These are phyloP conservation scores for Phalanger gymnotis DNA, from an alignment of 2,797 vertebrate species.

Conservation along the genomic window DNA sequence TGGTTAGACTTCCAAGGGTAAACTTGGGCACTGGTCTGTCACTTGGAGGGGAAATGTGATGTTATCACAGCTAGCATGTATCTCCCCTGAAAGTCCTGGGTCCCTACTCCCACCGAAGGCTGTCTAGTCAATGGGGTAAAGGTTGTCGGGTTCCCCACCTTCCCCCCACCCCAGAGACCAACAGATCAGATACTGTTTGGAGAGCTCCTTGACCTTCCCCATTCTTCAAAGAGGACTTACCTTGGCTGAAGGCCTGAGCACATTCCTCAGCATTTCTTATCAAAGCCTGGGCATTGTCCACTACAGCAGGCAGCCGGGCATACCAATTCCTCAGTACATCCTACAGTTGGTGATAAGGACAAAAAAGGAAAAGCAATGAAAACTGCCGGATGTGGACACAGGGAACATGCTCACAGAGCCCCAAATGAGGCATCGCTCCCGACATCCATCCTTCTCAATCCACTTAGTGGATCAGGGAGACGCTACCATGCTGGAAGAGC, in stretches of 20 bases:
- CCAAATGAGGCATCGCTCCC: background rate
- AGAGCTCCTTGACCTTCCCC: background rate
- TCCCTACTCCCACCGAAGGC: too few relatives aligned
- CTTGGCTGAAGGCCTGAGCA: slow-evolving; percentile 88
- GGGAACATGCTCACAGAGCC: background rate
- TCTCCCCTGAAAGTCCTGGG: background rate
- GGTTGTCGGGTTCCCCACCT: background rate
- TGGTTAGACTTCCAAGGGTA: too few relatives aligned
- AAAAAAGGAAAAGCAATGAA: background rate
- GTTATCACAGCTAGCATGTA: background rate
- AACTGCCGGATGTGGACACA: background rate
- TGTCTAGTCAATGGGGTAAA: background rate
- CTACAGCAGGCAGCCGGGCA: slow-evolving; percentile 88
- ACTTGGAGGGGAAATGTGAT: background rate
- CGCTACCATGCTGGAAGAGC: accelerated
- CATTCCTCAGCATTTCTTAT: slow-evolving; percentile 92
- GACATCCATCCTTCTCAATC: background rate
- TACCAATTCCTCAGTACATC: slow-evolving; percentile 97
- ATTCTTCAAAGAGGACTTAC: slow-evolving; percentile 76
- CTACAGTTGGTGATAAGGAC: slow-evolving; percentile 79
- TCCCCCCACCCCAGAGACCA: background rate
- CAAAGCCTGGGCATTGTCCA: slow-evolving; percentile 88
- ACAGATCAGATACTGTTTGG: background rate
- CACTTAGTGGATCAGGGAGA: background rate
- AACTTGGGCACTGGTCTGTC: too few relatives aligned